Base-by-base conservation (phyloP, 1,140 invertebrate species). In the Pseudobourletiella spinata region DNA sequence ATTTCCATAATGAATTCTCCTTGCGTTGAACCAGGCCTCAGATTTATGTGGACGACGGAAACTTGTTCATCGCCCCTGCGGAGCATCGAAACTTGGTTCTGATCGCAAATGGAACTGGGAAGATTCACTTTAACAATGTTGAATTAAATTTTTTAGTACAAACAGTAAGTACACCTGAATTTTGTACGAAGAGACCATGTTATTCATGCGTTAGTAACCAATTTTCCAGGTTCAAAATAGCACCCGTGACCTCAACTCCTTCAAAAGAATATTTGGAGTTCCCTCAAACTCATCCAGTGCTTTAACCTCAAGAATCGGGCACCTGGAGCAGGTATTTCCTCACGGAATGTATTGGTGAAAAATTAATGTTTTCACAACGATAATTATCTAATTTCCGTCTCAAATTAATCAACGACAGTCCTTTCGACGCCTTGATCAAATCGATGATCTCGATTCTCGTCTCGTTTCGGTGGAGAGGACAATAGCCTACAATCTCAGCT, bases 11-110 rank as follows among this genome's bases (percentile, higher is more conserved):
- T n/a, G n/a, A n/a, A n/a, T n/a, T n/a, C n/a, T n/a, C n/a, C n/a
- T n/a, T n/a, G n/a, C n/a, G n/a, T n/a, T n/a, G n/a, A n/a, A n/a
- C 4, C 24, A 69, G 67, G 48, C 67, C 67, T 24, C 67, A 69
- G 39, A 66, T 69, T 24, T 61, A 59, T 29, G 56, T 69, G 4
- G 56, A 64, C 8, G 51, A 69, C 58, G 67, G 67, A 2, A 39
- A 69, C 29, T 39, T 69, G 3, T 69, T 63, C 22, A 39, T 69
- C 18, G 56, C 66, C 11, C 67, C 67, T 8, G 67, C 67, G 1
- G 58, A 64, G 50, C 30, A 64, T 57, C 28, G 59, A 15, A 69
- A 69, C 52, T 28, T 69, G 8, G 56, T 66, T 22, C 52, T 69
- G 3, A 43, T 62, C 16, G 15, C 64, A 43, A 69, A 66, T 51